phyloP scores from a whole-genome alignment of 2,888 invertebrate species.

The Drosophila mettleri region DNA sequence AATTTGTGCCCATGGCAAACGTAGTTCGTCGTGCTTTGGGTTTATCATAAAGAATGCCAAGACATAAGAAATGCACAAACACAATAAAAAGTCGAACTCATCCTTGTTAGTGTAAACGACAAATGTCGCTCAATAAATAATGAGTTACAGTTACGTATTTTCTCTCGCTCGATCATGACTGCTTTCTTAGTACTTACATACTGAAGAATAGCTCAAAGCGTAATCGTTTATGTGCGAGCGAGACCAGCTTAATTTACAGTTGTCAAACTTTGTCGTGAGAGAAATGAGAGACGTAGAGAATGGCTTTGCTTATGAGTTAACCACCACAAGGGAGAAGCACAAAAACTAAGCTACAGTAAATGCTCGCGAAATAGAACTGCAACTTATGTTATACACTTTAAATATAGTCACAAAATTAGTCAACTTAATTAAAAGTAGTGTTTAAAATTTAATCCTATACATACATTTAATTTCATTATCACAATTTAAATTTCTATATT shows the following conservation, averaged over 20 bases:
- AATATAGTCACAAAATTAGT: too few relatives aligned
- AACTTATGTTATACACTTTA: too few relatives aligned
- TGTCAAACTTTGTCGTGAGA: background rate
- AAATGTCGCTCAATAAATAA: background rate
- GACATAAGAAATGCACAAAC: background rate
- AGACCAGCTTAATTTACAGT: background rate
- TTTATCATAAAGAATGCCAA: background rate
- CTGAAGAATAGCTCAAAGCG: background rate
- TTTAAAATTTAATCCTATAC: background rate
- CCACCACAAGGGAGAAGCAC: background rate
- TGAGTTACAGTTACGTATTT: background rate
- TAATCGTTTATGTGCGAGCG: background rate
- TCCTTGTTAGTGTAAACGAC: background rate
- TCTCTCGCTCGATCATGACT: background rate
- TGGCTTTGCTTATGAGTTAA: background rate
- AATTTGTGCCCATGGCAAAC: slow-evolving; percentile 7
- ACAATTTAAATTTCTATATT: background rate
- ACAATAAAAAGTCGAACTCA: background rate
- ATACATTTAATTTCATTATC: background rate
- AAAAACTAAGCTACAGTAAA: background rate
- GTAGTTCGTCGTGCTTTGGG: background rate
- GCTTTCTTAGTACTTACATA: too few relatives aligned
- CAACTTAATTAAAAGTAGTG: too few relatives aligned
- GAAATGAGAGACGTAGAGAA: background rate
- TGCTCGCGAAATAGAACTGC: background rate